Conservation (phyloP, 2,888 invertebrate species). For the Drosophila borealis region DNA sequence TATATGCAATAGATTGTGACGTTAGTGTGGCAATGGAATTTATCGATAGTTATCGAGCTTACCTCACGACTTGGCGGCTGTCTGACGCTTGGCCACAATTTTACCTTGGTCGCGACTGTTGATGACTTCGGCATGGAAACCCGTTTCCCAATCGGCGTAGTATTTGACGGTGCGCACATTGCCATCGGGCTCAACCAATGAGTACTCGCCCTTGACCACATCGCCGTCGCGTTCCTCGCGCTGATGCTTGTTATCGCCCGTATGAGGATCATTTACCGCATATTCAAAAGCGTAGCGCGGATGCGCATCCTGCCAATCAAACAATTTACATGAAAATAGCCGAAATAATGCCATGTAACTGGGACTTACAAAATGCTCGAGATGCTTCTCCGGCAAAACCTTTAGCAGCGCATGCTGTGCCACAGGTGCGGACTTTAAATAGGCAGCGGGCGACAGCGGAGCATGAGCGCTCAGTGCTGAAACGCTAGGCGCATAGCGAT, state of each 20-base stretch:
- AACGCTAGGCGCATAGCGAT: constrained; percentile 83
- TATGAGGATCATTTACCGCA: constrained; percentile 90
- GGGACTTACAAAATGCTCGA: constrained; percentile 87
- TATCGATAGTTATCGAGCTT: not conserved
- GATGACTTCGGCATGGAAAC: constrained; percentile 90
- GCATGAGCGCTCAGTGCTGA: constrained; percentile 82
- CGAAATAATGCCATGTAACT: rapidly evolving
- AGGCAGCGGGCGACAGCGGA: constrained; percentile 82
- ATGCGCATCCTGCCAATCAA: constrained; percentile 86
- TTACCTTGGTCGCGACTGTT: constrained; percentile 87
- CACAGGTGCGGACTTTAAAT: constrained; percentile 83
- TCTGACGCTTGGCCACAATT: constrained; percentile 82
- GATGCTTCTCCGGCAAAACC: constrained; percentile 87
- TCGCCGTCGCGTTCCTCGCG: constrained; percentile 90
- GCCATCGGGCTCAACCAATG: constrained; percentile 90
- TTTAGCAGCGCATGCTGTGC: constrained; percentile 85
- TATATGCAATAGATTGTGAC: not conserved
- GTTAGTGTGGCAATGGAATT: not conserved
- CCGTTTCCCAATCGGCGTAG: constrained; percentile 91
- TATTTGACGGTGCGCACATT: constrained; percentile 91
- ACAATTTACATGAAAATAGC: constrained; percentile 1
- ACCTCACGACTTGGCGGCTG: constrained; percentile 66
- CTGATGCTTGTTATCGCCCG: constrained; percentile 91
- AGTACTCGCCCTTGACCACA: constrained; percentile 89
- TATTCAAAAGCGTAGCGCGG: constrained; percentile 91